Conservation (phyloP, 2,888 invertebrate genomes). For the Andrena fulva region DNA sequence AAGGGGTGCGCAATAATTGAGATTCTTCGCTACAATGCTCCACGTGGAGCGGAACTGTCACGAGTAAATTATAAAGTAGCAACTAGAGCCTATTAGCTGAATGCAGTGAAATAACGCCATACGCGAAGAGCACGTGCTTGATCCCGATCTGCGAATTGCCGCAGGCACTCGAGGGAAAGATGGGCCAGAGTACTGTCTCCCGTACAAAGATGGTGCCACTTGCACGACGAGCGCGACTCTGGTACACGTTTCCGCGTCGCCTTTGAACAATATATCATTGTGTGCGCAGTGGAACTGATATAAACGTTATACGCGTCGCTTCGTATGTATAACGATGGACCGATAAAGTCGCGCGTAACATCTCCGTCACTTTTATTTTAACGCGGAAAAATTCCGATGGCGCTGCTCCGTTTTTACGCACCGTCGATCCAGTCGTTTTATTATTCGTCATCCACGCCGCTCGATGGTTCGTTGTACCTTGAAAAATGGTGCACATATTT, state of each 20-base stretch:
- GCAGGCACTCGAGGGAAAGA: slow-evolving; percentile 29
- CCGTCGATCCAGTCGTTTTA: neutral
- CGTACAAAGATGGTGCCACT: slow-evolving; percentile 62
- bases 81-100: slow-evolving; percentile 38
- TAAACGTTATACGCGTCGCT: neutral
- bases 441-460: no score
- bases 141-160: slow-evolving; percentile 44
- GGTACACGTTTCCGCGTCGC: slow-evolving; percentile 14
- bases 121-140: slow-evolving; percentile 38
- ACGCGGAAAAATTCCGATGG: neutral
- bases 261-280: slow-evolving; percentile 22
- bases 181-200: slow-evolving; percentile 26
- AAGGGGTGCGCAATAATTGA: slow-evolving; percentile 23
- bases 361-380: neutral
- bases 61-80: slow-evolving; percentile 38
- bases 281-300: slow-evolving; percentile 5
- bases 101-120: slow-evolving; percentile 43
- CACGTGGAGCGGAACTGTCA: slow-evolving; percentile 17
- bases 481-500: no score
- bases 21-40: neutral
- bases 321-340: slow-evolving; percentile 8
- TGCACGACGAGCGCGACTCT: slow-evolving; percentile 15
- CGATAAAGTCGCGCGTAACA: slow-evolving; percentile 12
- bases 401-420: neutral
- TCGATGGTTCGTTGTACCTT: neutral